phyloP scores from a whole-genome alignment of 2,113 vertebrate species.

The Alces alces region DNA sequence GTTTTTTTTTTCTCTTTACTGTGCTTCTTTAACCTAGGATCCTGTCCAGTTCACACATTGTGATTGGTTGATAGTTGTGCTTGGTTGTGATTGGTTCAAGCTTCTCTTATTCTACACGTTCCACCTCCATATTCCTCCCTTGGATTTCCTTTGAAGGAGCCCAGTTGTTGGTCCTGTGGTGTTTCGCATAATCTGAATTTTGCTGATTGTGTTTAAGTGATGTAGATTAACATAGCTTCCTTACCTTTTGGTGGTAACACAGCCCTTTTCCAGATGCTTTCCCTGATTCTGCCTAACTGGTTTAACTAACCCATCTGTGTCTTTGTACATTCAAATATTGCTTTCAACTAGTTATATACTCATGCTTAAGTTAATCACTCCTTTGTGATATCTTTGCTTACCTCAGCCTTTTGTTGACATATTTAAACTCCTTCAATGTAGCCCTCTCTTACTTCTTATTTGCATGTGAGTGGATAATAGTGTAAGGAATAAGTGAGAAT shows the following conservation, averaged over 20 bases:
- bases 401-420: slow-evolving; percentile 39
- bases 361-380: not conserved
- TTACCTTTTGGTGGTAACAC: not conserved
- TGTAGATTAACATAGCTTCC: not conserved
- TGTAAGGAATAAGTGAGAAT: not conserved
- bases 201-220: not conserved
- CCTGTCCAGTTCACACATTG: not conserved
- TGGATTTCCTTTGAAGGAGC: not conserved
- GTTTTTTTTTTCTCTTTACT: not conserved
- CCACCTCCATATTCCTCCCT: not conserved
- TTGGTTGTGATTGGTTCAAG: not conserved
- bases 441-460: not conserved
- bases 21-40: not conserved
- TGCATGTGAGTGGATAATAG: not conserved
- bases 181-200: not conserved
- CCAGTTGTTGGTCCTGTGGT: not conserved
- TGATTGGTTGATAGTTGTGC: not conserved
- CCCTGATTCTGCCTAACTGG: not conserved
- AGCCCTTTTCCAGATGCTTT: not conserved
- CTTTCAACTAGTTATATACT: not conserved
- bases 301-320: not conserved
- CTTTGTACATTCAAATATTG: not conserved
- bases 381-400: slow-evolving; percentile 27
- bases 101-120: not conserved
- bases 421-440: not conserved